Conservation (phyloP, 2,797 vertebrate species). For the Megalops cyprinoides region DNA sequence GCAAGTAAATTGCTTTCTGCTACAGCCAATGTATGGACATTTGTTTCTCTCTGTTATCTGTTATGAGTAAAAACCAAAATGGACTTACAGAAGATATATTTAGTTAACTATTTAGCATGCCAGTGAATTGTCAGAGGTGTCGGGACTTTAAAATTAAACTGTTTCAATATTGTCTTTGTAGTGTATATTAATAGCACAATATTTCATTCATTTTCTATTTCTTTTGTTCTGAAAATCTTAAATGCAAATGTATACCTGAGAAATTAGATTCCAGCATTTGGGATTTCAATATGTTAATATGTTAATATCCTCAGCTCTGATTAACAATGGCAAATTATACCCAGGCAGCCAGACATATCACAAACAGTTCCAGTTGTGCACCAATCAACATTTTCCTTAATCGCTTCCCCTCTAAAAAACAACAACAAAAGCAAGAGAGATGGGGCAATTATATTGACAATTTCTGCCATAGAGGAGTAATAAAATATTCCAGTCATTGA, state of each 20-base stretch:
- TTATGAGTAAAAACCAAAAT: too few relatives aligned
- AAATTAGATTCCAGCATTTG: background rate
- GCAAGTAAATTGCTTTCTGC: too few relatives aligned
- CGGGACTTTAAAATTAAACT: too few relatives aligned
- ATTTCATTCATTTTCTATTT: background rate
- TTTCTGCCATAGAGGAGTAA: background rate
- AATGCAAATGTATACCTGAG: conserved; percentile 2
- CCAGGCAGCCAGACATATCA: background rate
- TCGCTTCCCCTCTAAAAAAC: background rate
- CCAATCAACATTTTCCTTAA: background rate
- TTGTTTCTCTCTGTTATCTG: too few relatives aligned
- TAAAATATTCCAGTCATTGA: background rate
- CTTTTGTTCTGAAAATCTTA: background rate
- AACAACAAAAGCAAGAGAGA: background rate
- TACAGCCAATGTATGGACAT: too few relatives aligned
- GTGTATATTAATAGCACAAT: background rate
- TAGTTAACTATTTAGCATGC: background rate
- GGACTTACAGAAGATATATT: too few relatives aligned
- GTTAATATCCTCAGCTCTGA: background rate
- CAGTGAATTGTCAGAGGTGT: too few relatives aligned
- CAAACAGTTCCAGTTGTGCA: background rate
- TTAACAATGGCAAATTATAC: background rate
- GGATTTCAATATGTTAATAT: background rate
- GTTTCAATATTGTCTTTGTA: too few relatives aligned
- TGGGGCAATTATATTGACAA: background rate